phyloP scores from a whole-genome alignment of 1,140 invertebrate genomes.

The Palaemon carinicauda region DNA sequence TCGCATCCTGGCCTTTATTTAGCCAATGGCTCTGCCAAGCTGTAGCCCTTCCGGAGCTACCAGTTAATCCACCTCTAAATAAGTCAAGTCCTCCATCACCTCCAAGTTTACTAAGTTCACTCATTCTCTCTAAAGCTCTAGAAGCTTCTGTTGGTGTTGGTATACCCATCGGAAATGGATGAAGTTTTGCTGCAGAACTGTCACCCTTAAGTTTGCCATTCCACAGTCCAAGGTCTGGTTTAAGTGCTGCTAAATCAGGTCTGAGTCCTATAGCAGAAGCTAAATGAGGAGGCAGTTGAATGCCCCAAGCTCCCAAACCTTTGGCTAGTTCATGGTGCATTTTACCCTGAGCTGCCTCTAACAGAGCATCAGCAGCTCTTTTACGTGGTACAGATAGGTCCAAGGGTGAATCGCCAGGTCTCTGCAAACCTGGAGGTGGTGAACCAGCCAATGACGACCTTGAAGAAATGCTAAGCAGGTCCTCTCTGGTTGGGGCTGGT shows the following conservation, averaged over 20 bases:
- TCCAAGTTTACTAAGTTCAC: constrained; percentile 83
- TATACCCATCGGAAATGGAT: constrained; percentile 64
- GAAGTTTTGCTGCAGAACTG: constrained; percentile 54
- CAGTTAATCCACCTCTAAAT: constrained; percentile 49
- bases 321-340: constrained; percentile 57
- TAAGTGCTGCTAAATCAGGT: constrained; percentile 64
- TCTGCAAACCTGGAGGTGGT: constrained; percentile 64
- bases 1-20: constrained; percentile 91
- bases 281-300: constrained; percentile 74
- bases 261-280: constrained; percentile 66
- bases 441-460: constrained; percentile 57
- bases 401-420: constrained; percentile 77
- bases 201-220: constrained; percentile 59
- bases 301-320: constrained; percentile 67
- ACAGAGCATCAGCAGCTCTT: constrained; percentile 66
- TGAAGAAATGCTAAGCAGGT: constrained; percentile 44
- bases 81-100: constrained; percentile 70
- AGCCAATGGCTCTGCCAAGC: constrained; percentile 95
- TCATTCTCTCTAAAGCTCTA: constrained; percentile 91
- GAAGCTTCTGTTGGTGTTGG: constrained; percentile 78
- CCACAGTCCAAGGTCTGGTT: constrained; percentile 67
- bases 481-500: constrained; percentile 39
- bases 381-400: constrained; percentile 80
- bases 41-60: constrained; percentile 66
- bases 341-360: constrained; percentile 59